Evolutionary conservation across 2,888 invertebrate species (phyloP).

Genomic region (Epinotia ramella): DNA sequence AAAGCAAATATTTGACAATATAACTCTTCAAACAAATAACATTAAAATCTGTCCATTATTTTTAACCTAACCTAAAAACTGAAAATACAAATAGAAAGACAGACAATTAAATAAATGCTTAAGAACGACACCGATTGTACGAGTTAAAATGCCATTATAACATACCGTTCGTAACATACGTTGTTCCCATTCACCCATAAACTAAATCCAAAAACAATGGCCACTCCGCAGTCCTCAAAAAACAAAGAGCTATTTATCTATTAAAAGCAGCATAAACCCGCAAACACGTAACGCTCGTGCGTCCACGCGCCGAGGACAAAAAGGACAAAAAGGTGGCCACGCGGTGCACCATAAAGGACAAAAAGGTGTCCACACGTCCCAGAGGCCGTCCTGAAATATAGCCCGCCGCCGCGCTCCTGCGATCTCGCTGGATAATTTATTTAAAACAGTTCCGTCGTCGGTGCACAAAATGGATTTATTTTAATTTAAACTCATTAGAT

Average conservation of each 20-base stretch:
- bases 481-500: slow-evolving; percentile 45
- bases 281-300: slow-evolving; percentile 58
- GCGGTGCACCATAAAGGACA: slow-evolving; percentile 51
- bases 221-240: slow-evolving; percentile 52
- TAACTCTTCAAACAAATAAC: too few relatives aligned
- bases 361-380: slow-evolving; percentile 70
- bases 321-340: slow-evolving; percentile 64
- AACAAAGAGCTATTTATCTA: slow-evolving; percentile 64
- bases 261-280: slow-evolving; percentile 64
- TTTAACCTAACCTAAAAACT: too few relatives aligned
- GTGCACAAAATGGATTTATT: slow-evolving; percentile 42
- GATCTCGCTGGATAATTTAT: slow-evolving; percentile 64
- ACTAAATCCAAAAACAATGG: slow-evolving; percentile 42
- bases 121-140: not conserved
- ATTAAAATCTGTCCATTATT: too few relatives aligned
- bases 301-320: slow-evolving; percentile 58
- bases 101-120: not conserved
- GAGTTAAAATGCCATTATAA: not conserved
- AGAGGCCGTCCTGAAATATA: slow-evolving; percentile 67
- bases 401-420: slow-evolving; percentile 53
- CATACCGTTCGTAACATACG: too few relatives aligned
- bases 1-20: too few relatives aligned
- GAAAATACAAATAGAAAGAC: too few relatives aligned
- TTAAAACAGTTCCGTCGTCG: slow-evolving; percentile 56
- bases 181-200: slow-evolving; percentile 4